Evolutionary conservation across 2,113 vertebrate species (phyloP).

Genomic region (Vombatus ursinus): DNA sequence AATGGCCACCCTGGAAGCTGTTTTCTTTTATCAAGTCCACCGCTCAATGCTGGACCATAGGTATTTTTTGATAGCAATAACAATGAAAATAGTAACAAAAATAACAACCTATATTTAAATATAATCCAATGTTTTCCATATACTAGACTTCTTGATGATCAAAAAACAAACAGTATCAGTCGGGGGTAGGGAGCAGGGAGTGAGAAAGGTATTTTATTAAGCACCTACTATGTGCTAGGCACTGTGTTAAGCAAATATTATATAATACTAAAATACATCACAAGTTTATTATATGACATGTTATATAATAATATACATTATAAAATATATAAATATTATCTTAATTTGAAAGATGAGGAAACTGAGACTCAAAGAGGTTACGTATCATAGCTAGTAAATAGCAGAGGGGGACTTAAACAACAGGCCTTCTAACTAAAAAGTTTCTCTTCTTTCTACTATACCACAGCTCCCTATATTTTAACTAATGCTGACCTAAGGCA

Average conservation of each 20-base stretch:
- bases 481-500: neutral
- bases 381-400: neutral
- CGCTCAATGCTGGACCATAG: neutral
- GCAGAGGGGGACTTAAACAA: neutral
- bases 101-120: neutral
- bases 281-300: neutral
- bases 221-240: neutral
- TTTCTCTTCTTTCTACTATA: neutral
- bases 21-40: constrained; percentile 9
- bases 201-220: neutral
- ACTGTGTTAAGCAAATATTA: neutral
- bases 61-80: neutral
- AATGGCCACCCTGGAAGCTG: neutral
- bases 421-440: neutral
- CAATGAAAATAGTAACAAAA: neutral
- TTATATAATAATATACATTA: neutral
- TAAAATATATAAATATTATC: neutral
- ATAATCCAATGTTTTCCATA: neutral
- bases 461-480: neutral
- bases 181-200: neutral
- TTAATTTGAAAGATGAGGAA: neutral
- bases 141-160: neutral
- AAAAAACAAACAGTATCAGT: neutral
- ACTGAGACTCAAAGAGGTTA: neutral
- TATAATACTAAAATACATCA: neutral